Evolutionary conservation across 64 coral and sea anemone genomes (phyloP).

Genomic region (Montipora foliosa): DNA sequence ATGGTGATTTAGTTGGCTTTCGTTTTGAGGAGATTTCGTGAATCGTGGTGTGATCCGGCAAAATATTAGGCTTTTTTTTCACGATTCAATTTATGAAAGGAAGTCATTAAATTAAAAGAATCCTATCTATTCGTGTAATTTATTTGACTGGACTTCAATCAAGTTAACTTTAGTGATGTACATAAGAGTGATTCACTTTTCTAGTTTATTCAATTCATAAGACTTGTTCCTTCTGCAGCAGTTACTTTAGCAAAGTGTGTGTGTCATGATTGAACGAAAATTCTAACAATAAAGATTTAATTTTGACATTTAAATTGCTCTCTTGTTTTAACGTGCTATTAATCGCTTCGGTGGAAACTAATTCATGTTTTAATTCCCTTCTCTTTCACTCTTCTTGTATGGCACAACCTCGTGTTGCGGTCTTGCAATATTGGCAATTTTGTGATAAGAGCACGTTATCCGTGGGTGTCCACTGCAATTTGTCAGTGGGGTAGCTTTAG

Average conservation of each 20-base stretch:
- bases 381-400: background rate
- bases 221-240: background rate
- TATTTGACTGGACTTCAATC: background rate
- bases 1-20: no score
- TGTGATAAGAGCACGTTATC: background rate
- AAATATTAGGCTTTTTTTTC: background rate
- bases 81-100: background rate
- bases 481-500: no score
- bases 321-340: constrained; percentile 8
- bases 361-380: background rate
- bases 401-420: background rate
- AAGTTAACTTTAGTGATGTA: background rate
- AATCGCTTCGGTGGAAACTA: background rate
- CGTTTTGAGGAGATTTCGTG: background rate
- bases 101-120: background rate
- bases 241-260: background rate
- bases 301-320: constrained; percentile 36
- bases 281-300: constrained; percentile 55
- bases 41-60: background rate
- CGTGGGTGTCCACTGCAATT: no score
- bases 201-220: background rate
- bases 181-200: background rate
- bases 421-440: background rate
- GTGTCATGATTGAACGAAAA: background rate
- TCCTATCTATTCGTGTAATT: background rate